Percentiles rank a stretch among this genome's conserved stretches.
phyloP scores from a whole-genome alignment of 2,888 invertebrate species.

The Tryphoninae sp. region DNA sequence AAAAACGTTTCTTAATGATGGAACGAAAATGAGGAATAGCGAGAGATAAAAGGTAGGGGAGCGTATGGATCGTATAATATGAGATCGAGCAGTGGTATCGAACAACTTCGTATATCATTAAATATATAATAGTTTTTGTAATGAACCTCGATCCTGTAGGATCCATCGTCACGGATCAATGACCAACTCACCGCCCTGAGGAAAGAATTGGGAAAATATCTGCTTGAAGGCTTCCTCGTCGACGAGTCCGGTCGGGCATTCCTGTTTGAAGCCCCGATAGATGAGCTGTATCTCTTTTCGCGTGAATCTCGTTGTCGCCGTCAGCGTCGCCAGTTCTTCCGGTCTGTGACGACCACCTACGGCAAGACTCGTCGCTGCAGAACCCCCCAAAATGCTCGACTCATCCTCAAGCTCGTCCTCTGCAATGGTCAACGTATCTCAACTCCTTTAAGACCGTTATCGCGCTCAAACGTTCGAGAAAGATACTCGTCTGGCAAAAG shows the following conservation, averaged over 20 bases:
- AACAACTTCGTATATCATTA: neutral
- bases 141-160: neutral
- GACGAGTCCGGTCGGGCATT: constrained; percentile 92
- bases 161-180: constrained; percentile 6
- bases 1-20: neutral
- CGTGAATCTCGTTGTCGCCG: constrained; percentile 90
- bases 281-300: constrained; percentile 93
- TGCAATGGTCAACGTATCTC: constrained; percentile 81
- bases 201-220: constrained; percentile 94
- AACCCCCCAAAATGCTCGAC: constrained; percentile 81
- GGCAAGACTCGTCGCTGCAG: constrained; percentile 80
- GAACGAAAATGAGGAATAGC: neutral
- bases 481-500: constrained; percentile 70
- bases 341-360: constrained; percentile 87
- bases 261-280: constrained; percentile 95
- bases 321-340: constrained; percentile 90
- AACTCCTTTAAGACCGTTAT: constrained; percentile 76
- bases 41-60: neutral
- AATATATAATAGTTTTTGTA: neutral
- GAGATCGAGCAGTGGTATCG: neutral
- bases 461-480: constrained; percentile 66
- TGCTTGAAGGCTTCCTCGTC: constrained; percentile 94
- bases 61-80: neutral
- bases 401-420: constrained; percentile 89
- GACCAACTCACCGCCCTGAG: constrained; percentile 88